Conservation (phyloP, 2,888 invertebrate species). For the Thysanoteuthis rhombus region DNA sequence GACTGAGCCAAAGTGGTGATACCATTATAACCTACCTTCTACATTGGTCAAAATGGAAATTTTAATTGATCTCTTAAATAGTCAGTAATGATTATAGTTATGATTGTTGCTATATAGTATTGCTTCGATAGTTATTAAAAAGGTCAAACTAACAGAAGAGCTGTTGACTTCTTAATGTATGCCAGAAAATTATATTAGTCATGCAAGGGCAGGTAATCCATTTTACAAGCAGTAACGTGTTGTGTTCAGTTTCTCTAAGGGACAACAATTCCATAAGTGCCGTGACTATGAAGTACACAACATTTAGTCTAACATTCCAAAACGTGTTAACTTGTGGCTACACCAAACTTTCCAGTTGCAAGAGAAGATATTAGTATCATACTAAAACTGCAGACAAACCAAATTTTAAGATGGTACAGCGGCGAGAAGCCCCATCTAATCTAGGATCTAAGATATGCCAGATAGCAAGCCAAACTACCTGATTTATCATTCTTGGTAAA, state of each 20-base stretch:
- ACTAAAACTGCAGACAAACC: not conserved
- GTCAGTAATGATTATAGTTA: not conserved
- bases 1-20: too few relatives aligned
- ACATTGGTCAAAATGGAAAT: too few relatives aligned
- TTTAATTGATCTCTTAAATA: not conserved
- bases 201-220: not conserved
- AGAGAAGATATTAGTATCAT: not conserved
- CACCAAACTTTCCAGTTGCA: not conserved
- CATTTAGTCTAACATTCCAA: not conserved
- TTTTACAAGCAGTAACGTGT: not conserved
- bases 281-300: not conserved
- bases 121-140: not conserved
- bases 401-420: not conserved
- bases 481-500: too few relatives aligned
- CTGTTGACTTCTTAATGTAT: not conserved
- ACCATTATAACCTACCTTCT: too few relatives aligned
- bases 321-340: not conserved
- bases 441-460: not conserved
- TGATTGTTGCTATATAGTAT: not conserved
- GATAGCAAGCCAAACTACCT: not conserved
- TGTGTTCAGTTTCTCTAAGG: not conserved
- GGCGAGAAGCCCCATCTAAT: not conserved
- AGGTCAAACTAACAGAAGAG: not conserved
- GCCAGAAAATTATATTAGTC: not conserved
- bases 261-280: not conserved